Conservation (phyloP, 2,797 vertebrate species). For the Xenopus petersii region DNA sequence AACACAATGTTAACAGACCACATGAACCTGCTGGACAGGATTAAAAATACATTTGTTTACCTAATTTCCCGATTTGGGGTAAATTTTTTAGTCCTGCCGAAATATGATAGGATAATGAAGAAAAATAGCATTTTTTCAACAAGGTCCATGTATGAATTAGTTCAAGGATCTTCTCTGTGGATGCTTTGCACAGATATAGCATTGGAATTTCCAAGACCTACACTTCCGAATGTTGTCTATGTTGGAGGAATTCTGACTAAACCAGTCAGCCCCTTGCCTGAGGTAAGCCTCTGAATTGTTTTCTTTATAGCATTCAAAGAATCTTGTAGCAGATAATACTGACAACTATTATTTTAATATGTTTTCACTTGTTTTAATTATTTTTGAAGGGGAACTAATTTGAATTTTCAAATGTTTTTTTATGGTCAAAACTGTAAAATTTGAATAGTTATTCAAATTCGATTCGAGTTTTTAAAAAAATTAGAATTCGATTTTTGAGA, state of each 20-base stretch:
- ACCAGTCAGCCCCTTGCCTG: slow-evolving; percentile 83
- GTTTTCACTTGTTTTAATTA: too few species aligned
- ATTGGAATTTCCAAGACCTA: slow-evolving; percentile 94
- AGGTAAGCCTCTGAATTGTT: slow-evolving; percentile 77
- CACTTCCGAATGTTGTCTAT: slow-evolving; percentile 93
- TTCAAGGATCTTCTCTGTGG: slow-evolving; percentile 92
- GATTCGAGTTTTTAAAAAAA: too few species aligned
- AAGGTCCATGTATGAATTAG: slow-evolving; percentile 88
- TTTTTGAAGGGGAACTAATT: too few species aligned
- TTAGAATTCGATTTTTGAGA: too few species aligned
- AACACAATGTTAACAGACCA: slow-evolving; percentile 94
- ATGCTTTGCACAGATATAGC: slow-evolving; percentile 97
- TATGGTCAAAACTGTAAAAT: too few species aligned
- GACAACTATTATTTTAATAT: too few species aligned
- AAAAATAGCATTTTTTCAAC: slow-evolving; percentile 80
- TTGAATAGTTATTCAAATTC: too few species aligned
- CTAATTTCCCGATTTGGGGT: slow-evolving; percentile 90
- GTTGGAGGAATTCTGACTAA: slow-evolving; percentile 96
- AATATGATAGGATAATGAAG: slow-evolving; percentile 94
- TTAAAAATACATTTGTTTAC: slow-evolving; percentile 88
- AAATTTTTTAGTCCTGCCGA: slow-evolving; percentile 88
- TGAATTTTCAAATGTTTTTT: too few species aligned
- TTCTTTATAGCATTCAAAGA: neutral
- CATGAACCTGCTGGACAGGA: slow-evolving; percentile 87
- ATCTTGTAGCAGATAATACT: too few species aligned